Evolutionary conservation across 2,113 vertebrate species (phyloP).

Genomic region (Mirounga angustirostris): DNA sequence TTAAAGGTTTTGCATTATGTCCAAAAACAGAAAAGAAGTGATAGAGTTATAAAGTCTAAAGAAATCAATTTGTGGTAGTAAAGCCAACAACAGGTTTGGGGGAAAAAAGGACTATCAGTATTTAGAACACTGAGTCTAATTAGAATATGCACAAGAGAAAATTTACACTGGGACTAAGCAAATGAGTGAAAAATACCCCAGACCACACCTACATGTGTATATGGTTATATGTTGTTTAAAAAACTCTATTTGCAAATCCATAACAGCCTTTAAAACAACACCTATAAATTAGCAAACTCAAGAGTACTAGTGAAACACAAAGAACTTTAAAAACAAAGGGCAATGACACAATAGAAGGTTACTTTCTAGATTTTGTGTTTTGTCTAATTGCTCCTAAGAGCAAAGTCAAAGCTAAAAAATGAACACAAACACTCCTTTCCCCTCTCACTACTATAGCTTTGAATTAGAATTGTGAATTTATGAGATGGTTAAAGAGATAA

Average conservation of each 20-base stretch:
- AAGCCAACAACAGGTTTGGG: not conserved
- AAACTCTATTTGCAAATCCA: not conserved
- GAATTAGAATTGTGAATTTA: not conserved
- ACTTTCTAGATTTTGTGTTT: not conserved
- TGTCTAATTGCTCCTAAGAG: not conserved
- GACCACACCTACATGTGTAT: not conserved
- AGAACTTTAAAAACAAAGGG: not conserved
- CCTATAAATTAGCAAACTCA: not conserved
- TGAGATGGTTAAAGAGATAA: not conserved
- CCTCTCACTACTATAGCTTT: not conserved
- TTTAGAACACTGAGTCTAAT: not conserved
- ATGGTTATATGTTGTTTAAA: not conserved
- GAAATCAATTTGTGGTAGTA: not conserved
- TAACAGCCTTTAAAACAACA: not conserved
- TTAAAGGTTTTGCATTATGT: constrained; percentile 3
- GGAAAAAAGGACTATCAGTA: not conserved
- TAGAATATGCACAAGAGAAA: not conserved
- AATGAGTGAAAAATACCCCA: not conserved
- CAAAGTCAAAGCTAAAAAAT: not conserved
- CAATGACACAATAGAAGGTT: not conserved
- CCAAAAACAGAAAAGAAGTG: not conserved
- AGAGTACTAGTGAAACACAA: not conserved
- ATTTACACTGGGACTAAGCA: not conserved
- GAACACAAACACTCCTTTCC: not conserved
- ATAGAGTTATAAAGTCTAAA: not conserved